A percentile compares a stretch with the other conserved stretches of the same genome.
Evolutionary conservation across 2,888 invertebrate genomes (phyloP).

Genomic region (Stenurella melanura): DNA sequence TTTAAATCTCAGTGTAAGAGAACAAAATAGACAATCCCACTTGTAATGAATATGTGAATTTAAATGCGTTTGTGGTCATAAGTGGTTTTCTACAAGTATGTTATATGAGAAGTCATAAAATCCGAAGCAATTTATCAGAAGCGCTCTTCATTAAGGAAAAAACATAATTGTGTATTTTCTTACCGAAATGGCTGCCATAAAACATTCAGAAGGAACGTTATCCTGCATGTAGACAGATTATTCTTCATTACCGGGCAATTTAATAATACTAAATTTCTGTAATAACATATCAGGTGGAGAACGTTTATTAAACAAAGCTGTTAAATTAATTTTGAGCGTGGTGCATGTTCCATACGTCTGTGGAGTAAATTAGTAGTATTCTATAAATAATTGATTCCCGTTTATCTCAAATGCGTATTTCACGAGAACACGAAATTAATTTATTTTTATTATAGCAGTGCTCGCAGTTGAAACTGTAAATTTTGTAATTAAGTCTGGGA

Average conservation of each 20-base stretch:
- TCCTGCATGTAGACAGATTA: slow-evolving; percentile 37
- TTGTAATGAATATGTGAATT: too few species aligned
- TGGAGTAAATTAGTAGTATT: slow-evolving; percentile 51
- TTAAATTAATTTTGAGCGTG: slow-evolving; percentile 49
- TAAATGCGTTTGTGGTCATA: not conserved
- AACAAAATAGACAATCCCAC: too few species aligned
- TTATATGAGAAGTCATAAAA: not conserved
- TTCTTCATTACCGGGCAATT: slow-evolving; percentile 37
- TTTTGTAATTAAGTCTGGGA: slow-evolving; percentile 65
- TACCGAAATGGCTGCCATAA: slow-evolving; percentile 1
- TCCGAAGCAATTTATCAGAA: not conserved
- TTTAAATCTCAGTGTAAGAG: too few species aligned
- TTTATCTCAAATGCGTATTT: slow-evolving; percentile 52
- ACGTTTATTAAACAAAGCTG: slow-evolving; percentile 41
- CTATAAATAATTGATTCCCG: slow-evolving; percentile 57
- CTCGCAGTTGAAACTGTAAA: slow-evolving; percentile 62
- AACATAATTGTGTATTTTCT: not conserved
- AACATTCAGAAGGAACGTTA: not conserved
- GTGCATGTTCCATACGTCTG: slow-evolving; percentile 39
- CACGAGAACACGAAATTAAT: slow-evolving; percentile 58
- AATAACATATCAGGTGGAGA: slow-evolving; percentile 36
- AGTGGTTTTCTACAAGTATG: not conserved
- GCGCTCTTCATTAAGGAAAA: not conserved
- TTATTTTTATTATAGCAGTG: slow-evolving; percentile 62
- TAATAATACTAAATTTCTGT: slow-evolving; percentile 40